Conservation (phyloP, 2,797 vertebrate genomes). For the Graptemys geographica region DNA sequence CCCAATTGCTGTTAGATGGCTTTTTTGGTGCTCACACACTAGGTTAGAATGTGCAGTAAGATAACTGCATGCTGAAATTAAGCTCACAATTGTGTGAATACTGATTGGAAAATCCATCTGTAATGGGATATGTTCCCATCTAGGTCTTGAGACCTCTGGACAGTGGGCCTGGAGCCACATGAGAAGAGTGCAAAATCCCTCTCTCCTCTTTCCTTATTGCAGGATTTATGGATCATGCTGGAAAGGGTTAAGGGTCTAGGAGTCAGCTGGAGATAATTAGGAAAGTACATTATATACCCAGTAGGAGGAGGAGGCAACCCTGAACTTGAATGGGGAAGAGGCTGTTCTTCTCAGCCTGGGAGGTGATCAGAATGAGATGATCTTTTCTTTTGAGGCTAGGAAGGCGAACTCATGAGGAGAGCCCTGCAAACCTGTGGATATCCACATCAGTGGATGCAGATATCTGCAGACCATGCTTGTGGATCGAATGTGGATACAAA, state of each 20-base stretch:
- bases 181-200: not conserved
- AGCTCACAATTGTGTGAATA: not conserved
- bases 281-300: not conserved
- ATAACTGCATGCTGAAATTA: not conserved
- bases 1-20: not conserved
- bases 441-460: too few relatives aligned
- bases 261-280: not conserved
- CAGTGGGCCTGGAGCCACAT: not conserved
- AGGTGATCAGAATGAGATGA: not conserved
- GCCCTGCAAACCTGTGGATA: too few relatives aligned
- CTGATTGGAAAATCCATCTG: not conserved
- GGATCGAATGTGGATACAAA: too few relatives aligned
- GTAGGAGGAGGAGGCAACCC: not conserved
- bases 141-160: not conserved
- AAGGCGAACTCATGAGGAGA: not conserved
- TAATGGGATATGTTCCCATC: fast-evolving
- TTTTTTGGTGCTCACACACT: not conserved
- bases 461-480: too few relatives aligned
- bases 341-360: not conserved
- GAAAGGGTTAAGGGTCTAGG: not conserved
- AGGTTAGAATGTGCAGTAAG: not conserved
- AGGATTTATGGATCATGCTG: not conserved
- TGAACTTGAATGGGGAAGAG: not conserved
- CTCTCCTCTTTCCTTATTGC: not conserved
- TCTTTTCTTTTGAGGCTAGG: not conserved